A percentile compares a stretch with the other conserved stretches of the same genome.
Evolutionary conservation across 2,888 invertebrate species (phyloP).

Genomic region (Dicyrtomina minuta): DNA sequence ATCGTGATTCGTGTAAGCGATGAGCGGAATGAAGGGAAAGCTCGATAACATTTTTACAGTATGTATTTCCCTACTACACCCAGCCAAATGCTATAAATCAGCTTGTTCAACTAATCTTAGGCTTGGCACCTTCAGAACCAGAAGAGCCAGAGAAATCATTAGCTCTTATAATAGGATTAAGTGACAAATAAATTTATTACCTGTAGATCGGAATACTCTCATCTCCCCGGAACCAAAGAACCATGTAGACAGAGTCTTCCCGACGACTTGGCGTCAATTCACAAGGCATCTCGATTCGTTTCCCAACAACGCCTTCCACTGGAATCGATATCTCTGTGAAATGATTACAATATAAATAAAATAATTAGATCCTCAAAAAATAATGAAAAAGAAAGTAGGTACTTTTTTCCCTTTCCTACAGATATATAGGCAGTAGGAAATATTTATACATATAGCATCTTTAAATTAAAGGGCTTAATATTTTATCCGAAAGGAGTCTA

Average conservation of each 20-base stretch:
- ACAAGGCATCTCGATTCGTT: conserved; percentile 80
- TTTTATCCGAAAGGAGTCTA: too few relatives aligned
- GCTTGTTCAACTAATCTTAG: background rate
- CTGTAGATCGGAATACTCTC: conserved; percentile 54
- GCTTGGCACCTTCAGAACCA: background rate
- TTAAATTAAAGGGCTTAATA: too few relatives aligned
- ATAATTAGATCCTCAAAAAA: too few relatives aligned
- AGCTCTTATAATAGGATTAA: conserved; percentile 26
- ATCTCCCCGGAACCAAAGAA: conserved; percentile 71
- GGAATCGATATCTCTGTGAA: conserved; percentile 26
- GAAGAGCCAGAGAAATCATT: conserved; percentile 18
- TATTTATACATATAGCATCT: too few relatives aligned
- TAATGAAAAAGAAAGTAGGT: too few relatives aligned
- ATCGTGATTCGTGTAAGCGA: too few relatives aligned
- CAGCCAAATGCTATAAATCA: background rate
- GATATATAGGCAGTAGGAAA: too few relatives aligned
- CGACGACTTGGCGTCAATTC: conserved; percentile 77
- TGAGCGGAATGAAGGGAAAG: too few relatives aligned
- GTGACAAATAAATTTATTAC: conserved; percentile 43
- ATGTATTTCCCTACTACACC: background rate
- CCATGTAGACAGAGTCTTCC: conserved; percentile 82
- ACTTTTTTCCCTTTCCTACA: too few relatives aligned
- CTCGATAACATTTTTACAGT: too few relatives aligned
- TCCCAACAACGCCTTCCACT: conserved; percentile 55
- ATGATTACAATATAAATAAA: too few relatives aligned